Conservation (phyloP, 2,113 vertebrate genomes). For the Natator depressus region DNA sequence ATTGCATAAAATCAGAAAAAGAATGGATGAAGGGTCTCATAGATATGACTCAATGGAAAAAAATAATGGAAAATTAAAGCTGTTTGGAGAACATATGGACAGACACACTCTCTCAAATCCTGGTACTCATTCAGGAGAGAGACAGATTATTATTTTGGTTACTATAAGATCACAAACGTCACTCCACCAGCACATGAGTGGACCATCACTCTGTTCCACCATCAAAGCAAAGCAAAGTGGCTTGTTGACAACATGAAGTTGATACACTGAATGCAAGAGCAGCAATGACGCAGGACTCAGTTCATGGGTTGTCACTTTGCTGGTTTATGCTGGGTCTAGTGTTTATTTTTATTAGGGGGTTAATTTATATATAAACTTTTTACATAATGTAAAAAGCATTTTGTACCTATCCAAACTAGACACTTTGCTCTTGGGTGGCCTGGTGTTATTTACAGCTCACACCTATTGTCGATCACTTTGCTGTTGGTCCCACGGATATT, state of each 20-base stretch:
- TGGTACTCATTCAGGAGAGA: not conserved
- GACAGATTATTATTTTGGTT: not conserved
- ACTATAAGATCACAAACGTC: not conserved
- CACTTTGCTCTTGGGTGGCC: not conserved
- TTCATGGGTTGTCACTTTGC: not conserved
- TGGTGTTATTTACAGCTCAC: not conserved
- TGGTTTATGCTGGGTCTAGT: not conserved
- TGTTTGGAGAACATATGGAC: not conserved
- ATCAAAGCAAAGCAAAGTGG: not conserved
- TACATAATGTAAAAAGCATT: not conserved
- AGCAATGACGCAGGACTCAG: not conserved
- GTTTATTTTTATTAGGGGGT: not conserved
- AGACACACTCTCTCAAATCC: not conserved
- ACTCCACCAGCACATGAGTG: not conserved
- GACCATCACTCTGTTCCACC: not conserved
- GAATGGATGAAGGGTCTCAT: not conserved
- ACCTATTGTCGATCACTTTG: accelerated
- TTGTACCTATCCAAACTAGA: not conserved
- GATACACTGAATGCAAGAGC: not conserved
- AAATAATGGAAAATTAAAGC: not conserved
- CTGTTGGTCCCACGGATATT: not conserved
- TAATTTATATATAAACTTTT: no score
- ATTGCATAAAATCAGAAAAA: not conserved
- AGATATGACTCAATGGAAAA: not conserved
- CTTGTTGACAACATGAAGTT: not conserved